Base-by-base conservation (phyloP, 1,140 invertebrate genomes). In the Arctopsyche grandis region DNA sequence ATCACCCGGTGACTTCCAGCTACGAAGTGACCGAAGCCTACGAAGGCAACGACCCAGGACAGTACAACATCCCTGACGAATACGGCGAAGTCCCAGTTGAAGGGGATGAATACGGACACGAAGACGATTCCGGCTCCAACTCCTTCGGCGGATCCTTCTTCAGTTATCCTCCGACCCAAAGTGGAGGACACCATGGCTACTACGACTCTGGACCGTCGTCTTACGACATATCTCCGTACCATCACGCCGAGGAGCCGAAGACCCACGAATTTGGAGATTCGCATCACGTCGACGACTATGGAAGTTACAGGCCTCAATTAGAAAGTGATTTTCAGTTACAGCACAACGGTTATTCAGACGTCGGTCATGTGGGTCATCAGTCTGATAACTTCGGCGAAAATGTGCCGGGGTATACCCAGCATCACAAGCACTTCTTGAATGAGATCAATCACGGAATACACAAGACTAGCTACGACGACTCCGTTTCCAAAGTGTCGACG, bases 11-110 rank as follows among this genome's bases (percentile, higher is more conserved):
- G n/a, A 38, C 66, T 19, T 10, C 46, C 9, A 79, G 81, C 0
- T 87, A 89, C 58, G 85, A 88, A 71, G 86, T 89, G 0, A 86
- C 84, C 0, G 88, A 88, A 70, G 86, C 89, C 0, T 84, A 83
- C 0, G 85, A 88, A 5, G 86, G 89, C 0, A 84, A 83, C 0
- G 85, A 88, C 1, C 12, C 16, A 12, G 63, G 24, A 14, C 9
- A 66, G 1, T 81, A 81, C 48, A 56, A 60, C 1, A 71, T 78
- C 12, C 77, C 80, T 9, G 80, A 77, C 10, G 66, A 81, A 5
- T 73, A 38, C 7, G 71, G 46, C 10, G 43, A 76, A 9, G 43
- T 56, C 58, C 80, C 29, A 14, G 52, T 21, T 5, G 63, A 71
- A 9, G 48, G n/a, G 5, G 58, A 71, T n/a, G 60, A 69, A 9